Base-by-base conservation (phyloP, 2,113 vertebrate species). In the Paradoxurus hermaphroditus region DNA sequence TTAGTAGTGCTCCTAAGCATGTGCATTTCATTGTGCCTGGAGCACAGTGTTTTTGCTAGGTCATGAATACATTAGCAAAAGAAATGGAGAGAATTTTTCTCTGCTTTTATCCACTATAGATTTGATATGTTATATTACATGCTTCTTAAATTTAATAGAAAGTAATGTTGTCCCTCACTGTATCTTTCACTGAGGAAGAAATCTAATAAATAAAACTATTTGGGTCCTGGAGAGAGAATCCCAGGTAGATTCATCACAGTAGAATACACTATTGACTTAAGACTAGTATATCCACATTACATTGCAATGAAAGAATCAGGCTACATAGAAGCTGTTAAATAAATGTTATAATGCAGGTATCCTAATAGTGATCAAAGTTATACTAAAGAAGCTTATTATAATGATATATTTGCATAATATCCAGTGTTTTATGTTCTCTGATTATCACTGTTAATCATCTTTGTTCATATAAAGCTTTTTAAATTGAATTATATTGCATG, bases 61-160 rank as follows among this genome's bases (percentile, higher is more conserved):
- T 29, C 31, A 44, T 18, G 39, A 10, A 49, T 65, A 51, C 9
- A 8, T 84, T 94, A 81, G 46, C 90, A 79, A 87, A 86, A 46
- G 29, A 95, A 82, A 49, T 53, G 44, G 51, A 85, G 36, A 94
- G 53, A 62, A 36, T 84, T 96, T 94, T 39, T 94, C 29, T 51
- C 14, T 34, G 15, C 10, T 94, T 91, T 92, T 70, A 94, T 67
- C 46, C 46, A 68, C 41, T 72, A 51, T 44, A 70, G 14, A 84
- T 86, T 77, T 96, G 51, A 81, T 87, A 31, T 46, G n/a, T 86
- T 88, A 75, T 27, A 59, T 83, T 92, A 44, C 10, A 75, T 44
- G 44, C 39, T 91, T 92, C 72, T 92, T 93, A 85, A 90, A 91
- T 91, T 89, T 97, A 94, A 36, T 51, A 75, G 63, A 91, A 19